Base-by-base conservation (phyloP, 1,140 invertebrate species). In the Drosophila subpulchrella region DNA sequence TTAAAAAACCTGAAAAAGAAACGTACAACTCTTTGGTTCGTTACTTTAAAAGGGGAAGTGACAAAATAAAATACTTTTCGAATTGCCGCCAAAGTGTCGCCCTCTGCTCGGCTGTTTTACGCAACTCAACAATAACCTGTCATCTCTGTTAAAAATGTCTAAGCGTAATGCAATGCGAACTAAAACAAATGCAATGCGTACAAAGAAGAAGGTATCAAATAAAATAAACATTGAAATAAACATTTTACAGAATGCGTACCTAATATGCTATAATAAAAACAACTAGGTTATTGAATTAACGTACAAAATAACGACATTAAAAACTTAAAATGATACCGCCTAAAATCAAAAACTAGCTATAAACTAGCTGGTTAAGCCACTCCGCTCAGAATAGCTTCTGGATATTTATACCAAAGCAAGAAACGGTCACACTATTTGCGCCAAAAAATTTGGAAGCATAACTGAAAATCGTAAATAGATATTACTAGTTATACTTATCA, bases 391-490 rank as follows among this genome's bases (percentile, higher is more conserved):
- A 39, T 7, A 6, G 20, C 12, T 1, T 0, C 1, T 5, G 11
- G 11, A 13, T 15, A 51, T 12, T 51, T 51, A 2, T 6, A 1
- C 47, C 3, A 10, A 11, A 8, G 0, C 4, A 0, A 0, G 7
- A 13, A 34, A 4, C 7, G 61, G 62, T 15, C 17, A 11, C 36
- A 42, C 36, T 32, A 15, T n/a, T 61, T 47, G 67, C 70, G 70
- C 70, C 70, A 73, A 73, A 71, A 54, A 7, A 30, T 4, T 44
- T 44, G 12, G 13, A 15, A 8, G 53, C 30, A 3, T 12, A 3
- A 27, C 6, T 11, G 27, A 39, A 27, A 11, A 20, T n/a, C 15
- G 17, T 34, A 48, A 48, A 24, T 41, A 15, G 4, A 20, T 27
- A 6, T 5, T n/a, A n/a, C n/a, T n/a, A 11, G 36, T 15, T 46